Evolutionary conservation across 2,113 vertebrate genomes (phyloP).

Genomic region (Octodon degus): DNA sequence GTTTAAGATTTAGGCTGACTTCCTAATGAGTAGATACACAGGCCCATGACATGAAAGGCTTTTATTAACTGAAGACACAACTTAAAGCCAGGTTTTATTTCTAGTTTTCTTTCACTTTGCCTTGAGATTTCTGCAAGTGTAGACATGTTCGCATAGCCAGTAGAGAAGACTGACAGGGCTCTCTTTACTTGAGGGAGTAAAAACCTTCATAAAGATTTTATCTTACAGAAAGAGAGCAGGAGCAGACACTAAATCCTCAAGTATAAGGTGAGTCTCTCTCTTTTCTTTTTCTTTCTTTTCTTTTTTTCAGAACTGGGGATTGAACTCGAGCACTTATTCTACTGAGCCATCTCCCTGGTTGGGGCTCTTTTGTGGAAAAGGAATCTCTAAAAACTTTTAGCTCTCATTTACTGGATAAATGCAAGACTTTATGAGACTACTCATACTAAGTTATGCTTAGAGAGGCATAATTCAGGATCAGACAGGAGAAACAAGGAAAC

Average conservation of each 20-base stretch:
- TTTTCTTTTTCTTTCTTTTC: too few relatives aligned
- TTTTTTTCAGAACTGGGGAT: too few relatives aligned
- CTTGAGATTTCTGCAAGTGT: neutral
- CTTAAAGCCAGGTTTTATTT: neutral
- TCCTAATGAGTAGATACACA: neutral
- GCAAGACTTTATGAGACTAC: neutral
- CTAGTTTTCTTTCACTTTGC: neutral
- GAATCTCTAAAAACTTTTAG: conserved; percentile 3
- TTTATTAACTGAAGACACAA: neutral
- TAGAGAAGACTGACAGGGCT: neutral
- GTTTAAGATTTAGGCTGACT: neutral
- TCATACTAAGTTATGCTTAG: neutral
- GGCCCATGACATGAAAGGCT: neutral
- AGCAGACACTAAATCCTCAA: neutral
- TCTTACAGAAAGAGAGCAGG: neutral
- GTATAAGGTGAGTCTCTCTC: neutral
- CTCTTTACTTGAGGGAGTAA: neutral
- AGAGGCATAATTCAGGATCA: neutral
- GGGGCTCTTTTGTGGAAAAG: neutral
- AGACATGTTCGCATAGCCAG: neutral
- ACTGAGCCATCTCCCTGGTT: too few relatives aligned
- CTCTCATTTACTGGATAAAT: neutral
- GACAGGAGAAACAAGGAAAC: neutral
- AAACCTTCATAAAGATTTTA: neutral
- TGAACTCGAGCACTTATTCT: too few relatives aligned